Evolutionary conservation across 2,888 invertebrate species (phyloP), one percentile per base, ranked within the genome.

Genomic region (Dryocosmus kuriphilus): DNA sequence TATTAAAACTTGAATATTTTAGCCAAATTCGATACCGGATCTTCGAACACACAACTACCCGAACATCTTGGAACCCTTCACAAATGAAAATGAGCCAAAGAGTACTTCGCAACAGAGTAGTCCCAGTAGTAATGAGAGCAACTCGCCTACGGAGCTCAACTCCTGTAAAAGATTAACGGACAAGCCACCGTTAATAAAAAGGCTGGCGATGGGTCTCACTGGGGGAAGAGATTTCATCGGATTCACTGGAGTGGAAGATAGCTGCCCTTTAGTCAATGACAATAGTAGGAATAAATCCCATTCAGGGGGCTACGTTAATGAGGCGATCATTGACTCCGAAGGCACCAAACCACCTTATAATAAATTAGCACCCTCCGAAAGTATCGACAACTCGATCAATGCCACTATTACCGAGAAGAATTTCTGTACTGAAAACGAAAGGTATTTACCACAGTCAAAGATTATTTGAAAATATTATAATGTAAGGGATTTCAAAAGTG

Each of bases 71-170:
- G 92, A 92, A 51, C 89, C 92, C 30, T 88, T 91, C 80, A 88
- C 88, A 83, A 90, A 88, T 83, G 89, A 88, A 79, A 87, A 89
- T 84, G 90, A 88, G 77, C 83, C 89, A 62, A 91, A 91, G 83
- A 92, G 90, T 82, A 89, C 91, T 83, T 93, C 93, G 8, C 93
- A 93, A 82, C 93, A 93, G 87, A 93, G 93, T 84, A 93, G 93
- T 63, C 94, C 95, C 46, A 96, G 95, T 91, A 97, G 96, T 85
- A 97, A 97, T 91, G 97, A 97, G 92, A 96, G 96, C 89, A 96
- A 96, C 92, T 97, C 97, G 14, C 97, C 97, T 67, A 96, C 96
- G 74, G 97, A 97, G 93, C 94, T 97, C 91, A 96, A 96, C 92
- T 96, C 96, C 89, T 97, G 96, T 92, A 95, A 96, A 90, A 93